Conservation (phyloP, 2,888 invertebrate species). For the Hemithea aestivaria region DNA sequence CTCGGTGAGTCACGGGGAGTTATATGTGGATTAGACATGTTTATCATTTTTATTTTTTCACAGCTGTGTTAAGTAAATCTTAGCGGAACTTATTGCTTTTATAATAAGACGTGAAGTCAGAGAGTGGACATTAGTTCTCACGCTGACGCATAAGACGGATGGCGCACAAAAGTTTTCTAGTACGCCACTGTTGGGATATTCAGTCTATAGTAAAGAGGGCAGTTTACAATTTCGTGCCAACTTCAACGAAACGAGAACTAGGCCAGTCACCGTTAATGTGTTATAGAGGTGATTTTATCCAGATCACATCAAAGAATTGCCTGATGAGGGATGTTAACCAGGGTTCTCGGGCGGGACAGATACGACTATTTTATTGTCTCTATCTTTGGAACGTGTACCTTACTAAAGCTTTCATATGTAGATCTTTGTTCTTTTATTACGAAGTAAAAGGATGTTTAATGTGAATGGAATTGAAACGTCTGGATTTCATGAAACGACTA, state of each 20-base stretch:
- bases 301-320: constrained; percentile 71
- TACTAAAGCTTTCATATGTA: neutral
- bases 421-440: no score
- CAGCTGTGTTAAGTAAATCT: constrained; percentile 34
- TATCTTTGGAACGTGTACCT: constrained; percentile 12
- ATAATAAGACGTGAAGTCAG: constrained; percentile 30
- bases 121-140: constrained; percentile 29
- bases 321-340: constrained; percentile 45
- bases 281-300: constrained; percentile 68
- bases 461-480: no score
- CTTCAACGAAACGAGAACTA: constrained; percentile 69
- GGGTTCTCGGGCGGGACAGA: constrained; percentile 41
- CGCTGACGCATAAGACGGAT: constrained; percentile 27
- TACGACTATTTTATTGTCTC: constrained; percentile 26
- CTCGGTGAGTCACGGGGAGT: constrained; percentile 43
- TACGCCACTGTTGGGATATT: constrained; percentile 51
- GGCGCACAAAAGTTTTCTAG: constrained; percentile 31
- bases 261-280: constrained; percentile 69
- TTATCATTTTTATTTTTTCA: constrained; percentile 34
- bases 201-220: constrained; percentile 70
- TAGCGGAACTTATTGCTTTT: constrained; percentile 27
- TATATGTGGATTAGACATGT: constrained; percentile 30
- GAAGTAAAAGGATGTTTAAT: no score
- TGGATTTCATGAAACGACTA: no score
- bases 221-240: constrained; percentile 78